A percentile compares a stretch with the other conserved stretches of the same genome.
Evolutionary conservation across 2,888 invertebrate species (phyloP).

Genomic region (Lagria hirta): DNA sequence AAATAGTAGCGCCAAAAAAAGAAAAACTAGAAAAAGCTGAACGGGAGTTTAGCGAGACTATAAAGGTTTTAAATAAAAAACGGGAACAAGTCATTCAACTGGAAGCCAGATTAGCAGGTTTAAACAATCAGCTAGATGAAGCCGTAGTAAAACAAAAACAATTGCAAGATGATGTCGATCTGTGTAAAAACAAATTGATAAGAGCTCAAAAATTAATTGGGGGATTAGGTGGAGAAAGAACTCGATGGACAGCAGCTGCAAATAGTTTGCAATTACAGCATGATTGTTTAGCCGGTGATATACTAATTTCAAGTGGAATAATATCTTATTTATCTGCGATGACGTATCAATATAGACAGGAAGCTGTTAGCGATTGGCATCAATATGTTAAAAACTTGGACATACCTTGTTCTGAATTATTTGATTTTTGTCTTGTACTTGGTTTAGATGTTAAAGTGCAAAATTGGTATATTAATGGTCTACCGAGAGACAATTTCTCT

Average conservation of each 20-base stretch:
- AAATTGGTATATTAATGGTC: slow-evolving; percentile 79
- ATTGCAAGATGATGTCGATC: slow-evolving; percentile 71
- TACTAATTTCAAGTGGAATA: slow-evolving; percentile 82
- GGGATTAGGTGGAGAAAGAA: slow-evolving; percentile 75
- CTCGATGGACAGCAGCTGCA: slow-evolving; percentile 80
- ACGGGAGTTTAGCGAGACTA: slow-evolving; percentile 76
- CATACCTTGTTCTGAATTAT: slow-evolving; percentile 77
- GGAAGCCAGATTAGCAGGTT: slow-evolving; percentile 72
- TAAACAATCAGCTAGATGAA: slow-evolving; percentile 69
- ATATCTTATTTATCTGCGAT: slow-evolving; percentile 90
- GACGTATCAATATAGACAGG: slow-evolving; percentile 66
- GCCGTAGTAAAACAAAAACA: slow-evolving; percentile 68
- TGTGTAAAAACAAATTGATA: slow-evolving; percentile 80
- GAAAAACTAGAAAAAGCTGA: slow-evolving; percentile 79
- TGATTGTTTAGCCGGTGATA: slow-evolving; percentile 85
- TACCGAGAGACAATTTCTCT: slow-evolving; percentile 80
- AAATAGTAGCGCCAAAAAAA: slow-evolving; percentile 83
- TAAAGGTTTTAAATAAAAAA: slow-evolving; percentile 83
- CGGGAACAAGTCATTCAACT: slow-evolving; percentile 74
- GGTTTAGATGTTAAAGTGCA: slow-evolving; percentile 87
- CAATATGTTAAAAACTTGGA: slow-evolving; percentile 60
- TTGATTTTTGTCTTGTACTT: slow-evolving; percentile 71
- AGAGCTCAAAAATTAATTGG: slow-evolving; percentile 87
- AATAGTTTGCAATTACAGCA: slow-evolving; percentile 72
- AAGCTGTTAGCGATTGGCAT: slow-evolving; percentile 71